Percentiles rank a stretch among this genome's conserved stretches.
Conservation (phyloP, 2,888 invertebrate genomes). For the Shargacucullia verbasci region DNA sequence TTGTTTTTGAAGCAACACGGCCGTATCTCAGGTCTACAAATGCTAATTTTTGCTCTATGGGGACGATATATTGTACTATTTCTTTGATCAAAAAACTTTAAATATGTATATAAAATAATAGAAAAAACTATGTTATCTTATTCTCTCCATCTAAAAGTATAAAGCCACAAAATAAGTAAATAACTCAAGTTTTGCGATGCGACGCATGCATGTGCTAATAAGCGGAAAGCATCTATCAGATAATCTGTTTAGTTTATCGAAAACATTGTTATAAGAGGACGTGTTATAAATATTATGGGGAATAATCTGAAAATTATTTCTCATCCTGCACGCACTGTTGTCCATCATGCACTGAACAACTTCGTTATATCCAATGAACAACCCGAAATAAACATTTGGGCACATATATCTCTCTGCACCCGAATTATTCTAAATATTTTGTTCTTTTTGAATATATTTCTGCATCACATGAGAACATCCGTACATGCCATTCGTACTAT, state of each 20-base stretch:
- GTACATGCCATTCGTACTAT: slow-evolving; percentile 7
- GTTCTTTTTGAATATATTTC: slow-evolving; percentile 21
- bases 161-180: slow-evolving; percentile 16
- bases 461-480: slow-evolving; percentile 6
- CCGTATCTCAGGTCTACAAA: too few relatives aligned
- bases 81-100: too few relatives aligned
- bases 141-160: background rate
- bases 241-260: slow-evolving; percentile 5
- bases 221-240: background rate
- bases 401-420: slow-evolving; percentile 15
- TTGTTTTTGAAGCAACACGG: too few relatives aligned
- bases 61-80: too few relatives aligned
- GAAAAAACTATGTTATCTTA: slow-evolving; percentile 12
- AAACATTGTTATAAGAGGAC: slow-evolving; percentile 1
- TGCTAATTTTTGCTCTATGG: too few relatives aligned
- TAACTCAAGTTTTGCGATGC: background rate
- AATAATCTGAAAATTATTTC: slow-evolving; percentile 21
- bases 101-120: too few relatives aligned
- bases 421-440: slow-evolving; percentile 11
- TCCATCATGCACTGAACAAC: slow-evolving; percentile 15
- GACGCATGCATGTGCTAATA: slow-evolving; percentile 5
- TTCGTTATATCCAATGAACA: slow-evolving; percentile 20
- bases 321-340: slow-evolving; percentile 17
- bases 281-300: slow-evolving; percentile 13
- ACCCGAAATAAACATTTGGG: slow-evolving; percentile 3